These are phyloP conservation scores for Scylla paramamosain DNA, from an alignment of 1,140 invertebrate genomes.

Conservation along the genomic window DNA sequence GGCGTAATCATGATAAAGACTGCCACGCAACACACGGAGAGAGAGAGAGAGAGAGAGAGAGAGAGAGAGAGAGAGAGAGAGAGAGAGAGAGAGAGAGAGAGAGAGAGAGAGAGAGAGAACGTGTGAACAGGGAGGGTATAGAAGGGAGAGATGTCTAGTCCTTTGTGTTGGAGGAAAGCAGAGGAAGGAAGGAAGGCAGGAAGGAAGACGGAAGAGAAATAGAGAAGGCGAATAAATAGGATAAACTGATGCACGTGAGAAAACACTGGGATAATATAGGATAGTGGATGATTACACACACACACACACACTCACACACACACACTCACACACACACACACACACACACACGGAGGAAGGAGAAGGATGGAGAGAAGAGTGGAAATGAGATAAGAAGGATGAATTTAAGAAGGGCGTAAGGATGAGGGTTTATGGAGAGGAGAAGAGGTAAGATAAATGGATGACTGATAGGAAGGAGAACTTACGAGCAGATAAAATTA, in stretches of 20 bases:
- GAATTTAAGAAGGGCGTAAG: not conserved
- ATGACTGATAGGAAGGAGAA: not conserved
- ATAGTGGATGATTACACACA: not conserved
- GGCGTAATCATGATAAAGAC: slow-evolving; percentile 25
- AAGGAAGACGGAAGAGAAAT: not conserved
- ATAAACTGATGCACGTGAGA: not conserved
- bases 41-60: slow-evolving; percentile 23
- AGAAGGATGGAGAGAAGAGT: slow-evolving; percentile 13
- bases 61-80: slow-evolving; percentile 31
- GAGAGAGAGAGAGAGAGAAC: slow-evolving; percentile 37
- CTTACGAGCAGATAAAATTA: not conserved
- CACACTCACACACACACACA: slow-evolving; percentile 42
- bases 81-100: slow-evolving; percentile 40
- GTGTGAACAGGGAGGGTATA: not conserved
- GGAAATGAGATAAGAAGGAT: slow-evolving; percentile 27
- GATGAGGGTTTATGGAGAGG: slow-evolving; percentile 3
- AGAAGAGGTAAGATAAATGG: slow-evolving; percentile 1
- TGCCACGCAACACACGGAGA: slow-evolving; percentile 2
- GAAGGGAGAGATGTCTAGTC: not conserved
- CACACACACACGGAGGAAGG: slow-evolving; percentile 7
- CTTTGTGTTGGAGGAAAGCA: too few species aligned
- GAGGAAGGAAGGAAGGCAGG: slow-evolving; percentile 15
- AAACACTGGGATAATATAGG: too few species aligned
- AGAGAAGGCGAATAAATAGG: not conserved
- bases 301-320: slow-evolving; percentile 38